Evolutionary conservation across 2,797 vertebrate species (phyloP), one percentile per base, ranked within the genome.

Genomic region (Fringilla coelebs): DNA sequence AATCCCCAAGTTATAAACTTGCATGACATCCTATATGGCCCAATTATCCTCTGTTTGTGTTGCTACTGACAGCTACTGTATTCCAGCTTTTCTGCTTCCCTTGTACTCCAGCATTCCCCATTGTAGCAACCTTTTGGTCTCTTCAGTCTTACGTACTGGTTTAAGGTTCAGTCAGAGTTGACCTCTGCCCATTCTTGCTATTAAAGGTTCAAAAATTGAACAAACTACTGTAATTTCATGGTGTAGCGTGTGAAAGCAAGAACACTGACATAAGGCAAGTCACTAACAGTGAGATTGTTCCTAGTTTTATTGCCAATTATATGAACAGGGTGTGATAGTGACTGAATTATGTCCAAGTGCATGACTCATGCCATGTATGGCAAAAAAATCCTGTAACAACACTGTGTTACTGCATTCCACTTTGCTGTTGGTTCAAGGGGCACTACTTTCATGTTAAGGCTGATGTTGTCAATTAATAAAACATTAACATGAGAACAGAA

Each of bases 401-500:
- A 11, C 10, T 25, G 21, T 18, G 21, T 54, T 77, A 55, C 40
- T 70, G 10, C 83, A 82, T 73, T 93, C 41, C 20, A 38, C 29
- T 91, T 62, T 76, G 41, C 36, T 73, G 7, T 11, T 88, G 22
- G 67, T 94, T 90, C 88, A 93, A 90, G 85, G 88, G 74, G 16
- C 90, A 82, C 60, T 86, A 41, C 19, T 66, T 90, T 55, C 10
- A 36, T 49, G 43, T 55, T 78, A 75, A 81, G 13, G 17, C 4
- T 24, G 84, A 71, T 2, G 9, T 14, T 43, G 8, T 38, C 75
- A 78, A 38, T 81, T 89, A 72, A 85, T 66, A 60, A 90, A 96
- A 86, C 26, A 76, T 85, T 92, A 95, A 95, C 66, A 26, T 60
- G 31, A 70, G 48, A 62, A 75, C 26, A 84, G 51, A 78, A 94